A percentile compares a stretch with the other conserved stretches of the same genome.
These are phyloP conservation scores for Drosophila sordidula DNA, from an alignment of 2,888 invertebrate genomes.

Conservation along the genomic window DNA sequence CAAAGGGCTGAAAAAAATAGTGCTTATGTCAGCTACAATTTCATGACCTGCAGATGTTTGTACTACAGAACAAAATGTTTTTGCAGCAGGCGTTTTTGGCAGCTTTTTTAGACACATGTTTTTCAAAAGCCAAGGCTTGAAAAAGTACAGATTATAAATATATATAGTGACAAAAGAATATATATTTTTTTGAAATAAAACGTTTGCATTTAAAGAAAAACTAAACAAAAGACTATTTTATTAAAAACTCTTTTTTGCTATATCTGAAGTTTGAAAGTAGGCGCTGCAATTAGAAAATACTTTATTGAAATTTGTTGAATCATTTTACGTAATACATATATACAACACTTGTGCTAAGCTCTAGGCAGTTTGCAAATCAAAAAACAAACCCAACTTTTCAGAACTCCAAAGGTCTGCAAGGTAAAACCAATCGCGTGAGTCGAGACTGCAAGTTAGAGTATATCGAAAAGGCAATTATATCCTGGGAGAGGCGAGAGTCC, in stretches of 20 bases:
- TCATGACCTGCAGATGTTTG: not conserved
- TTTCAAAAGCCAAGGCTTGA: not conserved
- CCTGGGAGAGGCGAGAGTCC: not conserved
- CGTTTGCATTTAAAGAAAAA: too few species aligned
- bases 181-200: too few species aligned
- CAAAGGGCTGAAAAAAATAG: not conserved
- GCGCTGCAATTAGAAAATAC: not conserved
- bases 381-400: not conserved
- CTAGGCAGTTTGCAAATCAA: not conserved
- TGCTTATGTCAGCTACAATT: too few species aligned
- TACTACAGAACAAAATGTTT: too few species aligned
- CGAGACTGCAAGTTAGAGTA: not conserved
- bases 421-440: not conserved
- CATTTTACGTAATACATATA: conserved; percentile 4
- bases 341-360: conserved; percentile 2
- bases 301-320: not conserved
- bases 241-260: not conserved
- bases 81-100: too few species aligned
- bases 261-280: conserved; percentile 1
- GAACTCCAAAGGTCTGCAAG: not conserved
- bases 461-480: not conserved
- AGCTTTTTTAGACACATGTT: not conserved
- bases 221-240: too few species aligned
- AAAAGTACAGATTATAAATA: not conserved
- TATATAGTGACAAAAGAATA: too few species aligned